Conservation (phyloP, 2,888 invertebrate genomes). For the Osmoderma eremita region DNA sequence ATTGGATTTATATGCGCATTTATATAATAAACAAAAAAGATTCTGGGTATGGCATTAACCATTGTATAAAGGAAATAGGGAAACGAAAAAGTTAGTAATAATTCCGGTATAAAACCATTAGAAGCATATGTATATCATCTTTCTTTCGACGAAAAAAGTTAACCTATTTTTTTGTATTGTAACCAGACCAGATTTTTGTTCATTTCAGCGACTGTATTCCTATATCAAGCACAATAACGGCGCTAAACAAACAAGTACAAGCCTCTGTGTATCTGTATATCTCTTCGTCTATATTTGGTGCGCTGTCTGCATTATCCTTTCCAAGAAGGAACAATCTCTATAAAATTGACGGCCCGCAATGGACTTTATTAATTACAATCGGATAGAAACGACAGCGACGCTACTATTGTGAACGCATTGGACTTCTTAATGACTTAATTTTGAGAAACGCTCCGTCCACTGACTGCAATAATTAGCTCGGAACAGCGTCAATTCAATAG, state of each 20-base stretch:
- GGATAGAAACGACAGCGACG: conserved; percentile 14
- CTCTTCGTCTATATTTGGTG: conserved; percentile 10
- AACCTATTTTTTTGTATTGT: too few relatives aligned
- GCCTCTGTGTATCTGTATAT: neutral
- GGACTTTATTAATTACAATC: conserved; percentile 24
- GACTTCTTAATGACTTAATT: conserved; percentile 27
- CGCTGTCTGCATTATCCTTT: conserved; percentile 1
- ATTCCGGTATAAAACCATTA: too few relatives aligned
- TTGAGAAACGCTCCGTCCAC: conserved; percentile 25
- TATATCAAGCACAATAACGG: neutral
- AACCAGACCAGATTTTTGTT: too few relatives aligned
- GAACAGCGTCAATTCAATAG: conserved; percentile 15
- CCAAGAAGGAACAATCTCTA: neutral
- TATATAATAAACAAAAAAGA: too few relatives aligned
- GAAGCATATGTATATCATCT: too few relatives aligned
- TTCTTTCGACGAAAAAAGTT: too few relatives aligned
- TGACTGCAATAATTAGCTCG: conserved; percentile 17
- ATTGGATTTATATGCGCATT: too few relatives aligned
- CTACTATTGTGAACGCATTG: conserved; percentile 17
- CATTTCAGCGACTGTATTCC: too few relatives aligned
- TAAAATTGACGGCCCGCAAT: conserved; percentile 16
- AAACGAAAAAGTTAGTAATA: too few relatives aligned
- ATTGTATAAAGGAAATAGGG: too few relatives aligned
- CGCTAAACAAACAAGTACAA: conserved; percentile 8
- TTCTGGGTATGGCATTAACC: too few relatives aligned